These are phyloP conservation scores for Nudaria mundana DNA, from an alignment of 2,888 invertebrate species.

Conservation along the genomic window DNA sequence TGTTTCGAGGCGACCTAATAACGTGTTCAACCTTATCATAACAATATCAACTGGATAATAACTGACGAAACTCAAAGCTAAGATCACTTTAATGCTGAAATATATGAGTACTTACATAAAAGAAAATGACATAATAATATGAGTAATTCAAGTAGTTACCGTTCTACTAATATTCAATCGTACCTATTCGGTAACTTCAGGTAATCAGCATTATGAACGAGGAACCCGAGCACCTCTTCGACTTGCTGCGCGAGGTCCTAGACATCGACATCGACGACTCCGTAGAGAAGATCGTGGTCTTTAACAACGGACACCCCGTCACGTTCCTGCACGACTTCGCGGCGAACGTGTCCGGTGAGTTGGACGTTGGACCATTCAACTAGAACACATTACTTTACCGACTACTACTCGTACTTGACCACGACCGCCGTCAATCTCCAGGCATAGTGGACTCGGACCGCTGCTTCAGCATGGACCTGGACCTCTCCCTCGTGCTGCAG, in stretches of 20 bases:
- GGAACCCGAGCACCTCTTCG: constrained; percentile 39
- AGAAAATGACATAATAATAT: no score
- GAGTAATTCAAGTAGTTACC: no score
- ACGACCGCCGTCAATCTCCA: no score
- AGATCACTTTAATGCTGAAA: no score
- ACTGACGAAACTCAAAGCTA: no score
- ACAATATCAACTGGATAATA: no score
- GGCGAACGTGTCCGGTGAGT: constrained; percentile 83
- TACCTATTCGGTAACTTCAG: constrained; percentile 13
- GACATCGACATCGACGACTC: constrained; percentile 85
- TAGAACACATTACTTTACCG: no score
- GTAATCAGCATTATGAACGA: constrained; percentile 46
- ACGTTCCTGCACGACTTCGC: constrained; percentile 96
- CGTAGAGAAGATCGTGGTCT: constrained; percentile 93
- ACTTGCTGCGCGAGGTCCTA: constrained; percentile 88
- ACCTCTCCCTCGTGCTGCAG: constrained; percentile 87
- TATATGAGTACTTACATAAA: no score
- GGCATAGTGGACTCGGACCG: constrained; percentile 90
- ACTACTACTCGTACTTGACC: no score
- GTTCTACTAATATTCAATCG: not conserved
- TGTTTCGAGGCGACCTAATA: no score
- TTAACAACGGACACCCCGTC: constrained; percentile 90
- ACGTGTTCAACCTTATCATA: no score
- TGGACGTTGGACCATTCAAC: not conserved
- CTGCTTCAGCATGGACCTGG: constrained; percentile 95